A percentile compares a stretch with the other conserved stretches of the same genome.
These are phyloP conservation scores for Adelognathus sp. DNA, from an alignment of 2,888 invertebrate species.

Conservation along the genomic window DNA sequence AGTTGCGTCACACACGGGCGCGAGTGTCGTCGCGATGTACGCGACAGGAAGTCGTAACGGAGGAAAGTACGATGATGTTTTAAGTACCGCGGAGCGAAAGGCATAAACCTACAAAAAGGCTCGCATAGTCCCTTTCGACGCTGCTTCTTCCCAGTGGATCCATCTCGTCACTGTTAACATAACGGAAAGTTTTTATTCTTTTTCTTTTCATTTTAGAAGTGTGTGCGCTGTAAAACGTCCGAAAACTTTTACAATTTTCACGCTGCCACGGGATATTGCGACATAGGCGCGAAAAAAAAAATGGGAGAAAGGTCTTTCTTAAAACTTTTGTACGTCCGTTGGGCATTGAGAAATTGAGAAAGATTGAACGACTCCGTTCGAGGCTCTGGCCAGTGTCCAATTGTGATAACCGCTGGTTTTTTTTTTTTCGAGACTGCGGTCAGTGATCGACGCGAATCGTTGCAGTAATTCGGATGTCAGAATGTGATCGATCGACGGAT, in stretches of 20 bases:
- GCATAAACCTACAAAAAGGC: not conserved
- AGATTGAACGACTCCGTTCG: not conserved
- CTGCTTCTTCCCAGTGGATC: not conserved
- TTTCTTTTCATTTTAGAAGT: too few relatives aligned
- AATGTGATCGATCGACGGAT: not conserved
- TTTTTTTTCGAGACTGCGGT: not conserved
- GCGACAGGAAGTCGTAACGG: not conserved
- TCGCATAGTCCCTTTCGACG: not conserved
- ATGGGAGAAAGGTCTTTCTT: not conserved
- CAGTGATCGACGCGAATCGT: not conserved
- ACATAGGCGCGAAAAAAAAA: not conserved
- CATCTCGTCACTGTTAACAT: not conserved
- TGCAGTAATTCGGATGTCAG: not conserved
- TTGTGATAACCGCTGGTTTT: constrained; percentile 49
- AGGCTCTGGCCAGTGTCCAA: constrained; percentile 54
- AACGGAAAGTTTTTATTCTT: not conserved
- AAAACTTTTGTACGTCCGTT: not conserved
- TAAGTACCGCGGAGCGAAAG: not conserved
- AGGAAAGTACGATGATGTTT: not conserved
- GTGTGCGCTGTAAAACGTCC: not conserved
- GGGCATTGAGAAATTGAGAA: too few relatives aligned
- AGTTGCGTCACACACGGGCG: constrained; percentile 29
- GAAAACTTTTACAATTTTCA: not conserved
- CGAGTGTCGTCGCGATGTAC: not conserved
- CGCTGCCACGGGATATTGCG: not conserved